Percentiles rank a stretch among this genome's conserved stretches.
phyloP scores from a whole-genome alignment of 2,797 vertebrate genomes.

The Lateolabrax maculatus region DNA sequence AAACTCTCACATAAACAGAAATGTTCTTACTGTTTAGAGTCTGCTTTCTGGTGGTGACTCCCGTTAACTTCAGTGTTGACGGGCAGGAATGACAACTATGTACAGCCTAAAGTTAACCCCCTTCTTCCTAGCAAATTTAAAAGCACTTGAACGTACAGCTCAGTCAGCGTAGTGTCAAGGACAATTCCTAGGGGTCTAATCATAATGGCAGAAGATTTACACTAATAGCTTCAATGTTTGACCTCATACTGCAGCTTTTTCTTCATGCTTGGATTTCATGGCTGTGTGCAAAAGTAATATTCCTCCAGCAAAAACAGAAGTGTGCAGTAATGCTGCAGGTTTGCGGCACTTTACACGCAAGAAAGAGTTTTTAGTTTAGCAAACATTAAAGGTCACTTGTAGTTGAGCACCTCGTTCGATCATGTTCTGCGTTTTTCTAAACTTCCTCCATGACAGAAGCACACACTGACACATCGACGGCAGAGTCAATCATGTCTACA shows the following conservation, averaged over 20 bases:
- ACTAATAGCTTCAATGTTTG: background rate
- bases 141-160: background rate
- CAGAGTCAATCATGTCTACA: background rate
- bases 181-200: background rate
- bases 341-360: background rate
- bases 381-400: background rate
- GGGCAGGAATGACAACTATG: constrained; percentile 43
- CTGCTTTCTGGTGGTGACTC: background rate
- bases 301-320: background rate
- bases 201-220: constrained; percentile 20
- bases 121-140: background rate
- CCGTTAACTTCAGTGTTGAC: constrained; percentile 33
- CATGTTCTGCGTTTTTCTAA: background rate
- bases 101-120: background rate
- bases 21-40: constrained; percentile 6
- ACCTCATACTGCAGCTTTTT: background rate
- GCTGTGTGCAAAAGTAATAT: background rate
- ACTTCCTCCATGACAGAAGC: background rate
- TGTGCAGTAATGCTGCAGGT: background rate
- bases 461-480: background rate
- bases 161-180: background rate
- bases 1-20: constrained; percentile 58
- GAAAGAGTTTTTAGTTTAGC: background rate
- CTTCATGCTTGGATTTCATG: background rate
- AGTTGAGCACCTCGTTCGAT: background rate